Evolutionary conservation across 2,888 invertebrate genomes (phyloP), one percentile per base, ranked within the genome.

Genomic region (Acleris literana): DNA sequence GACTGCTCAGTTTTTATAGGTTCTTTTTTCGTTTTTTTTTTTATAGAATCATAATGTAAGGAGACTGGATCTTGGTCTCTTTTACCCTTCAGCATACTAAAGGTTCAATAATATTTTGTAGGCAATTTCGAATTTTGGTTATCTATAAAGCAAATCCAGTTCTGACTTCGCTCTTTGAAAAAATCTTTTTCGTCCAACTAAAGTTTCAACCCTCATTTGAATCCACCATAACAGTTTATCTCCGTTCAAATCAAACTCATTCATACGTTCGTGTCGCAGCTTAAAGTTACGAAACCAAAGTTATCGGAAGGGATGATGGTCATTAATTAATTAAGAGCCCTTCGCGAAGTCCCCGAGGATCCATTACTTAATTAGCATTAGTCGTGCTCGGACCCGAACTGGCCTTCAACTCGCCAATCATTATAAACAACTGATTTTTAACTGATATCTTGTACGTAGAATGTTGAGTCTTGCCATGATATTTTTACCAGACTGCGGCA

Each of bases 271-370:
- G 39, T 59, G 46, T 25, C 57, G 57, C 68, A 70, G 75, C 76
- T 84, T 81, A 80, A 86, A 84, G 75, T 80, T 76, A 70, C 79
- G 77, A 79, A 77, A 75, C 82, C 80, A 82, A 83, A 83, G 78
- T 85, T 86, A 86, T 85, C 78, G 78, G 76, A 78, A 77, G 82
- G 85, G 85, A 85, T 87, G 85, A 86, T 84, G 83, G 86, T 84
- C 84, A 89, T 90, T 92, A 91, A 91, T 92, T 92, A 90, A 92
- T 92, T 92, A 90, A 79, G 76, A 70, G 87, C 89, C 92, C 88
- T 90, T 88, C 82, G 81, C 83, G 83, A 85, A 83, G 80, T 81
- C 85, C 85, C 90, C 69, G 68, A 79, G 80, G 91, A 81, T 78
- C 85, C 88, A 88, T 92, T 90, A 87, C 85, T 92, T 92, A 90